Percentiles rank a stretch among this genome's conserved stretches.
These are phyloP conservation scores for Apodemia hepburni DNA, from an alignment of 2,888 invertebrate genomes.

Conservation along the genomic window DNA sequence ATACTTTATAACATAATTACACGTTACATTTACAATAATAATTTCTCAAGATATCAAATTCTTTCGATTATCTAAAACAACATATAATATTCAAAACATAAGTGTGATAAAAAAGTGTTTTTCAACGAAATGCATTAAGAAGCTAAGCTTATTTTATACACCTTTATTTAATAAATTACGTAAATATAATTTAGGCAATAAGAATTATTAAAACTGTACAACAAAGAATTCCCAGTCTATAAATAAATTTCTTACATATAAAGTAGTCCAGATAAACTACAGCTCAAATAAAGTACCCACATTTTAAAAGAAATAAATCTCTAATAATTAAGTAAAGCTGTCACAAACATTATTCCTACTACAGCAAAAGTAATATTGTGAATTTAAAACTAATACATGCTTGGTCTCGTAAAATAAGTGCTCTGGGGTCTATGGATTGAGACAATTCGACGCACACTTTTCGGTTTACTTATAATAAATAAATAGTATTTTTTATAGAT, in stretches of 20 bases:
- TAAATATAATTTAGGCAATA: conserved; percentile 74
- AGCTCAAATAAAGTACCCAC: conserved; percentile 30
- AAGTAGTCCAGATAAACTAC: conserved; percentile 32
- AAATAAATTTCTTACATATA: conserved; percentile 29
- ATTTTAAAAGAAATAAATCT: conserved; percentile 42
- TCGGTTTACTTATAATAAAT: too few relatives aligned
- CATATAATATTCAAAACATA: conserved; percentile 58
- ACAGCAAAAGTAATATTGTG: conserved; percentile 20
- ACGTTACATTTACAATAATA: conserved; percentile 77
- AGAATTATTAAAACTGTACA: conserved; percentile 64
- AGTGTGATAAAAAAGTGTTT: conserved; percentile 61
- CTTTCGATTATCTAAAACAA: conserved; percentile 69
- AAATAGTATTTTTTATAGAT: too few relatives aligned
- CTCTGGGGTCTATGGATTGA: too few relatives aligned
- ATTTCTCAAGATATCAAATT: conserved; percentile 76
- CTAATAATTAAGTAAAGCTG: conserved; percentile 71
- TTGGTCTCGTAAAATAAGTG: too few relatives aligned
- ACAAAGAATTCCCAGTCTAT: conserved; percentile 41
- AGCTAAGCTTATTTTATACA: conserved; percentile 64
- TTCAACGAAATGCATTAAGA: conserved; percentile 68
- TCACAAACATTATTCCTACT: conserved; percentile 37
- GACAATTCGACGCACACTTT: too few relatives aligned
- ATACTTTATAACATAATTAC: conserved; percentile 80
- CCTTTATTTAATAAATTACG: conserved; percentile 70
- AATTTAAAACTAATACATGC: too few relatives aligned